phyloP scores from a whole-genome alignment of 1,140 invertebrate genomes.

The Andricus grossulariae region DNA sequence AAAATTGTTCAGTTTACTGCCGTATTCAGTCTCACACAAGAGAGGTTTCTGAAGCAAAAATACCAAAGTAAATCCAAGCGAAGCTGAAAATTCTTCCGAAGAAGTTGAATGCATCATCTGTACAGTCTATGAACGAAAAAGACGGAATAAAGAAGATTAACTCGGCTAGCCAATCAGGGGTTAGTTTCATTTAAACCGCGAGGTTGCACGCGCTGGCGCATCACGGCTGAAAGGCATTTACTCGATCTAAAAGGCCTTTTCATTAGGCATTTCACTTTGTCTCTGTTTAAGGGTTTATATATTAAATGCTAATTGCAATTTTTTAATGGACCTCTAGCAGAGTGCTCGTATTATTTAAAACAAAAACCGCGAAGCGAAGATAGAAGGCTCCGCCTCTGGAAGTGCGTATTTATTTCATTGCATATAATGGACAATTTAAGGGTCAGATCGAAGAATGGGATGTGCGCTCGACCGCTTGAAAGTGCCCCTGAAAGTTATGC shows the following conservation, averaged over 20 bases:
- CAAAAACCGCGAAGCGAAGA: conserved; percentile 49
- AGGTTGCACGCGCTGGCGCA: conserved; percentile 43
- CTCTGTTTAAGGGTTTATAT: conserved; percentile 68
- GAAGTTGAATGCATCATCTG: neutral
- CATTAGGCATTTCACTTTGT: conserved; percentile 69
- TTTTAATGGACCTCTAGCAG: conserved; percentile 68
- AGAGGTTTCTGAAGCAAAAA: neutral
- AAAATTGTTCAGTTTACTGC: too few species aligned
- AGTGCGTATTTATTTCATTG: too few species aligned
- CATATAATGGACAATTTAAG: too few species aligned
- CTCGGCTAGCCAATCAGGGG: conserved; percentile 67
- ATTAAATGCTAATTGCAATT: conserved; percentile 76
- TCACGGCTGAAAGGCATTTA: conserved; percentile 72
- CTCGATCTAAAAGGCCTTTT: conserved; percentile 73
- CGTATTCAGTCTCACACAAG: neutral
- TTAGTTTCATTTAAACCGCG: conserved; percentile 70
- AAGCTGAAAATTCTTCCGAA: neutral
- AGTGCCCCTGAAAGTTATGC: too few species aligned
- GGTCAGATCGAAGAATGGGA: too few species aligned
- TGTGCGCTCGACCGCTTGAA: too few species aligned
- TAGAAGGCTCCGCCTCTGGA: neutral
- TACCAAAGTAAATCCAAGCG: neutral
- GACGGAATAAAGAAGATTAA: conserved; percentile 36
- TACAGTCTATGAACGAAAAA: conserved; percentile 28
- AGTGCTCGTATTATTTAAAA: conserved; percentile 48